These are phyloP conservation scores for Chrysolina haemoptera DNA, from an alignment of 2,888 invertebrate genomes.

Conservation along the genomic window DNA sequence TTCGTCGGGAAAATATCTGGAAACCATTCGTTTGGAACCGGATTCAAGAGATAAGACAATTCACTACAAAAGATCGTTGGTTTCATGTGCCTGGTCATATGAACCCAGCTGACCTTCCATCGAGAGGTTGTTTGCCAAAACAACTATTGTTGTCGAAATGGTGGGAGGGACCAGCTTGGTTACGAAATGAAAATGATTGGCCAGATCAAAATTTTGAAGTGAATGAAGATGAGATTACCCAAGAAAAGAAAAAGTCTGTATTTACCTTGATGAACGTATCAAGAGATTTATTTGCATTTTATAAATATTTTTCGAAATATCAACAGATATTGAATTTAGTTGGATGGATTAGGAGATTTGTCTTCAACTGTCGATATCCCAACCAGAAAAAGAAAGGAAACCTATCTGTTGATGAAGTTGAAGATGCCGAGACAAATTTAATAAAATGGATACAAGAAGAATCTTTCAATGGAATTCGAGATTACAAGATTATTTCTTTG, in stretches of 20 bases:
- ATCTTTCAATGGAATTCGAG: background rate
- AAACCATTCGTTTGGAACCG: conserved; percentile 5
- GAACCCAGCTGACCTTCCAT: conserved; percentile 2
- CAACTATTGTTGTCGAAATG: background rate
- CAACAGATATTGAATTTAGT: conserved; percentile 1
- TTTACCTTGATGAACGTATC: background rate
- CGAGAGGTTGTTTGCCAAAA: no score
- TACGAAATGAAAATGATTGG: background rate
- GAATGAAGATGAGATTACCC: background rate
- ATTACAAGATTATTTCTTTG: background rate
- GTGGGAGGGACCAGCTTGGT: background rate
- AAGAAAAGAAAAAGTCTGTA: background rate
- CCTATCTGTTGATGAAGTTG: background rate
- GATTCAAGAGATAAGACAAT: background rate
- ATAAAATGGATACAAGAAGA: background rate
- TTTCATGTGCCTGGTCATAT: conserved; percentile 14
- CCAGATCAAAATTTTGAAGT: background rate
- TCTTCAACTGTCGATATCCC: background rate
- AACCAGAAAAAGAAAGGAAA: background rate
- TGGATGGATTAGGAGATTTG: background rate
- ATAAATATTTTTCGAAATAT: background rate
- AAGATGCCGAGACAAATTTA: background rate
- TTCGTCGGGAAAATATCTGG: background rate
- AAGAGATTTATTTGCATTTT: background rate
- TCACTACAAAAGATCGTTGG: background rate